Percentiles rank a stretch among this genome's conserved stretches.
phyloP scores from a whole-genome alignment of 2,797 vertebrate species.

The Chiroxiphia lanceolata region DNA sequence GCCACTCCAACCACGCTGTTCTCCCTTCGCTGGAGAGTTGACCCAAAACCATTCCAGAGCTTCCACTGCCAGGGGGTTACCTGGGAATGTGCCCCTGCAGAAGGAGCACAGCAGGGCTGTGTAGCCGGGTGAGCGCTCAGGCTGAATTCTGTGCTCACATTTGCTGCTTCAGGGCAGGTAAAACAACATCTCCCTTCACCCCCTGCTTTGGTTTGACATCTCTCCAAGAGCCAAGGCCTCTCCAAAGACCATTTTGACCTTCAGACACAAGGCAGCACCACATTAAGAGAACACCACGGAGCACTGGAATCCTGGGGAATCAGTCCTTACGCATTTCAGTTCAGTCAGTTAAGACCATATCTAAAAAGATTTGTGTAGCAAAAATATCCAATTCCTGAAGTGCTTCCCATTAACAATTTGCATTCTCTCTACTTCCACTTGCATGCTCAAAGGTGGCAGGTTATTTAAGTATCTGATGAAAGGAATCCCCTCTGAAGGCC shows the following conservation, averaged over 20 bases:
- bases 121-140: background rate
- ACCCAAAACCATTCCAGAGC: background rate
- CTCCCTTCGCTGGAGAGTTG: background rate
- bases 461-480: background rate
- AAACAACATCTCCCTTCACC: background rate
- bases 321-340: background rate
- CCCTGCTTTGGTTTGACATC: background rate
- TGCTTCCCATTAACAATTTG: background rate
- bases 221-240: background rate
- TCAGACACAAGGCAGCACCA: background rate
- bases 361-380: background rate
- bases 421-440: background rate
- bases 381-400: background rate
- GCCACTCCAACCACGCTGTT: background rate
- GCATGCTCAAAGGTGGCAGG: background rate
- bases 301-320: background rate
- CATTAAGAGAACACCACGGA: accelerated
- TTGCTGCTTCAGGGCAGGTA: background rate
- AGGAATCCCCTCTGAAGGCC: background rate
- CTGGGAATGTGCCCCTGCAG: background rate
- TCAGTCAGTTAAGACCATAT: background rate
- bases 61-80: accelerated
- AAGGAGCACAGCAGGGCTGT: accelerated
- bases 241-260: background rate
- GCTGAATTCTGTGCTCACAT: background rate